phyloP scores from a whole-genome alignment of 2,113 vertebrate species.

The Proteles cristata region DNA sequence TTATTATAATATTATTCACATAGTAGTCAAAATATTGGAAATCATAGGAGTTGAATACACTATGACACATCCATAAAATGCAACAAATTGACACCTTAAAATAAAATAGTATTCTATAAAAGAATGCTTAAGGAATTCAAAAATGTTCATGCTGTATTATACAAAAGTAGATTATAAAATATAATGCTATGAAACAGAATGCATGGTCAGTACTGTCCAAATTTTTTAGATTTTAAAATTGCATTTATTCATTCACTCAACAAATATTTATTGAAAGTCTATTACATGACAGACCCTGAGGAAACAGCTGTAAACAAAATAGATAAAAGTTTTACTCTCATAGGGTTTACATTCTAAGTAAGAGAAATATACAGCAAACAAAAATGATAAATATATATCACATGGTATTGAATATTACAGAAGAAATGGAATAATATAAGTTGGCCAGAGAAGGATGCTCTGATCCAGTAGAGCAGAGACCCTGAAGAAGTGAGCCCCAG shows the following conservation, averaged over 20 bases:
- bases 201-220: not conserved
- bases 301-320: not conserved
- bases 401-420: not conserved
- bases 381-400: not conserved
- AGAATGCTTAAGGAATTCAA: not conserved
- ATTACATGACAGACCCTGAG: not conserved
- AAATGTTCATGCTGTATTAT: not conserved
- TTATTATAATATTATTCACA: not conserved
- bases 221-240: not conserved
- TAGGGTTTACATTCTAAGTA: not conserved
- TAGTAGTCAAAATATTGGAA: not conserved
- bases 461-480: not conserved
- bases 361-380: not conserved
- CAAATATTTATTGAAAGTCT: constrained; percentile 15
- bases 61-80: not conserved
- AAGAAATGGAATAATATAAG: not conserved
- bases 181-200: not conserved
- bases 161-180: not conserved
- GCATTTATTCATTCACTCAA: not conserved
- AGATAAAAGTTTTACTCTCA: not conserved
- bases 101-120: not conserved
- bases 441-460: not conserved
- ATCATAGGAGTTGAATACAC: not conserved
- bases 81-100: not conserved
- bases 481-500: not conserved